Evolutionary conservation across 2,797 vertebrate genomes (phyloP).

Genomic region (Vireo griseus): DNA sequence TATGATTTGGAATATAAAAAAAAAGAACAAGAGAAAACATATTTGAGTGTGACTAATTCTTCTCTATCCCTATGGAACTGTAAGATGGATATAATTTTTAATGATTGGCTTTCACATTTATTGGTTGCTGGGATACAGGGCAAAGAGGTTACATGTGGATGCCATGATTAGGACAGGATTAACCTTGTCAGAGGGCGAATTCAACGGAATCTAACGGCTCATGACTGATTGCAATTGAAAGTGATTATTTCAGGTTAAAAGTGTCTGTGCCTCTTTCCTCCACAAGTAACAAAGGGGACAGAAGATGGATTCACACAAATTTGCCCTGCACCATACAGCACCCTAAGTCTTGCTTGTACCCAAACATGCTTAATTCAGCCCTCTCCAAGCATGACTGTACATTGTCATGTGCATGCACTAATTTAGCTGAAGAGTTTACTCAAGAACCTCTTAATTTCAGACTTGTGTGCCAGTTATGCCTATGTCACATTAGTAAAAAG

Average conservation of each 20-base stretch:
- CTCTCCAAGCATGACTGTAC: background rate
- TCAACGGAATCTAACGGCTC: background rate
- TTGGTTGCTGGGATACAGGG: background rate
- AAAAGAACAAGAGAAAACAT: background rate
- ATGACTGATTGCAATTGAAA: background rate
- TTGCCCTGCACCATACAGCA: background rate
- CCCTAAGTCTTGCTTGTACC: background rate
- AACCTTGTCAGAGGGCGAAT: background rate
- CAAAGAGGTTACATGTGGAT: background rate
- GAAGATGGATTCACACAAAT: background rate
- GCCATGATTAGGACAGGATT: background rate
- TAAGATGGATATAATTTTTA: background rate
- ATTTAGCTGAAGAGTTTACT: background rate
- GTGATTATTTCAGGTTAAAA: background rate
- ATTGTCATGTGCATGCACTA: background rate
- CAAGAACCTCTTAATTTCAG: background rate
- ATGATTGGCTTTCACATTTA: background rate
- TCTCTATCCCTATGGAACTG: background rate
- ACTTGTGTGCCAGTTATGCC: background rate
- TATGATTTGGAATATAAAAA: background rate
- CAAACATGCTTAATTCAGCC: background rate
- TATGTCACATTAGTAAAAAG: rapidly evolving
- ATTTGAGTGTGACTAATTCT: background rate
- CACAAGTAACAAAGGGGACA: background rate
- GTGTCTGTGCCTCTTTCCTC: background rate